These are phyloP conservation scores for Rhynchotus rufescens DNA, from an alignment of 2,797 vertebrate genomes.

Conservation along the genomic window DNA sequence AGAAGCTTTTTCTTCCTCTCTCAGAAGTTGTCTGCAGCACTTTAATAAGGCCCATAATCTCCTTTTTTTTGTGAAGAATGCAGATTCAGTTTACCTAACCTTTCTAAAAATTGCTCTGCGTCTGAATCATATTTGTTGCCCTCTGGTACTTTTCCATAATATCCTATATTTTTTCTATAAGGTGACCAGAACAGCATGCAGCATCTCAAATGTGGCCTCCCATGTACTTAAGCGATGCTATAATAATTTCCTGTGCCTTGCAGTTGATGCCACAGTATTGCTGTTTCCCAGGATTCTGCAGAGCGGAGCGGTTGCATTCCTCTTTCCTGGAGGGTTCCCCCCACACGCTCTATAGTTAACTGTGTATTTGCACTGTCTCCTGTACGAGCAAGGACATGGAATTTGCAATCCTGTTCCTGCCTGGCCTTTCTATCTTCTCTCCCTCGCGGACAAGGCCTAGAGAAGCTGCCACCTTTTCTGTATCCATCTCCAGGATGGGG, in stretches of 20 bases:
- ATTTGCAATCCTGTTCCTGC: neutral
- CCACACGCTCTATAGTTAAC: neutral
- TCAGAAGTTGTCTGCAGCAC: conserved; percentile 26
- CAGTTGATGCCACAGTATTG: conserved; percentile 64
- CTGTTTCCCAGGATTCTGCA: conserved; percentile 67
- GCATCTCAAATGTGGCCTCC: conserved; percentile 56
- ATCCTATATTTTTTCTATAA: conserved; percentile 41
- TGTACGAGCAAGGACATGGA: neutral
- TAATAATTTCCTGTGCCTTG: conserved; percentile 79
- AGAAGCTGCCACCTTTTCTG: neutral
- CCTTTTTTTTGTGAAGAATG: conserved; percentile 11
- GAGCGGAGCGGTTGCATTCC: conserved; percentile 15
- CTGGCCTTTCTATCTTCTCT: neutral
- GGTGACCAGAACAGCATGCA: conserved; percentile 53
- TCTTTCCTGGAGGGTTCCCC: conserved; percentile 19
- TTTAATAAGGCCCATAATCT: conserved; percentile 53
- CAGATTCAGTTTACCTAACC: conserved; percentile 59
- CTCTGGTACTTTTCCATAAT: conserved; percentile 66
- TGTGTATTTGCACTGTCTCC: neutral
- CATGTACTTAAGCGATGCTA: conserved; percentile 58
- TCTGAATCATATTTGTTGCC: conserved; percentile 67
- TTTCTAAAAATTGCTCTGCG: conserved; percentile 33
- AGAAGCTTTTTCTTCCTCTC: conserved; percentile 7
- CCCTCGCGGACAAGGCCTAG: neutral
- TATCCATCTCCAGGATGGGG: neutral